Conservation (phyloP, 2,113 vertebrate genomes). For the Prolemur simus region DNA sequence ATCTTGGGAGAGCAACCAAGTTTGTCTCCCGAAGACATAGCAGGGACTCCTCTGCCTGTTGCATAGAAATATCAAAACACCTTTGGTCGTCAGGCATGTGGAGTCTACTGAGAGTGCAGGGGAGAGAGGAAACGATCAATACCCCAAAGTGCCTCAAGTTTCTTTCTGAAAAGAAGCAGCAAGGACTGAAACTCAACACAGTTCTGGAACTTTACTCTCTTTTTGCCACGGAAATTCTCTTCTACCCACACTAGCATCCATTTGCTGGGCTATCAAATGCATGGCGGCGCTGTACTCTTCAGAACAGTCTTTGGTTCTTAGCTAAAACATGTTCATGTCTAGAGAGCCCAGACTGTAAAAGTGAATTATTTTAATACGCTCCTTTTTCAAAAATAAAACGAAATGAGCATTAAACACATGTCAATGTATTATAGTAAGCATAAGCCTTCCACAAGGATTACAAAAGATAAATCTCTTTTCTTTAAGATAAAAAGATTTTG, state of each 20-base stretch:
- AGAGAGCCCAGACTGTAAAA: background rate
- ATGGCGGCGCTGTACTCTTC: accelerated
- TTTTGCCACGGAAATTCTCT: accelerated
- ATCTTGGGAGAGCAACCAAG: background rate
- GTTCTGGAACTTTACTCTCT: background rate
- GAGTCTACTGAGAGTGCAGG: accelerated
- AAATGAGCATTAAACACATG: background rate
- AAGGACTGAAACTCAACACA: background rate
- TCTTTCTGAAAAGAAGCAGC: background rate
- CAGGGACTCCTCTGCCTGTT: background rate
- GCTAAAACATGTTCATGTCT: background rate
- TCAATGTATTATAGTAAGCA: background rate
- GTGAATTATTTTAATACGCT: background rate
- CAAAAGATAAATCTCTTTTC: conserved; percentile 7
- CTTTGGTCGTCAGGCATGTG: background rate
- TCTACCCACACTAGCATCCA: accelerated
- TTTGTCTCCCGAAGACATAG: background rate
- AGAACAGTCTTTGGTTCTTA: background rate
- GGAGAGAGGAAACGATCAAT: background rate
- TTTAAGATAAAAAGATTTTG: conserved; percentile 18
- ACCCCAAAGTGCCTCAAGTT: no score
- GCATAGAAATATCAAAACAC: background rate
- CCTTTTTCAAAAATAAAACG: background rate
- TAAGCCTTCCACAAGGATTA: background rate
- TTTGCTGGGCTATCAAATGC: background rate